These are phyloP conservation scores for Daktulosphaira vitifoliae DNA, from an alignment of 1,140 invertebrate genomes.

Conservation along the genomic window DNA sequence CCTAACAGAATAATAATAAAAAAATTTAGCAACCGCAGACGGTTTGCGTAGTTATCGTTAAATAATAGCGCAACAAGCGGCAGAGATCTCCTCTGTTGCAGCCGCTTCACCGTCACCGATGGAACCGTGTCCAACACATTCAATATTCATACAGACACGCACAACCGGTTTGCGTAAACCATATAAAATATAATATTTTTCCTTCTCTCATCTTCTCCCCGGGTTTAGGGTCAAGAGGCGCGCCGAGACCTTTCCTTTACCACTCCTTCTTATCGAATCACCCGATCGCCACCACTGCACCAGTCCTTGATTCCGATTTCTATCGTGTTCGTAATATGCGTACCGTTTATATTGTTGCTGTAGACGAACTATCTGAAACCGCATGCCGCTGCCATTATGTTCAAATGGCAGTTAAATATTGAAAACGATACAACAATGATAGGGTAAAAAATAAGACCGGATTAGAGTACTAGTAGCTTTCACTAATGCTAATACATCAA, in stretches of 20 bases:
- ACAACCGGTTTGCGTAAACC: conserved; percentile 11
- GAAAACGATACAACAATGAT: too few relatives aligned
- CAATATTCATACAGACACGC: conserved; percentile 17
- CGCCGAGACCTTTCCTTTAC: conserved; percentile 20
- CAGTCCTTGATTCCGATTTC: conserved; percentile 19
- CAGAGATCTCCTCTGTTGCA: too few relatives aligned
- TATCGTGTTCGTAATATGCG: not conserved
- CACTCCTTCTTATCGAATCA: conserved; percentile 14
- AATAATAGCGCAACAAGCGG: too few relatives aligned
- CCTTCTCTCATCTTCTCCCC: conserved; percentile 10
- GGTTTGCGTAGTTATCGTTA: too few relatives aligned
- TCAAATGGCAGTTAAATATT: not conserved
- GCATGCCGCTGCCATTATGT: conserved; percentile 8
- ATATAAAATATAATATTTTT: not conserved
- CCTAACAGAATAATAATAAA: too few relatives aligned
- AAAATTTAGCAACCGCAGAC: too few relatives aligned
- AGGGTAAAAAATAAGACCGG: not conserved
- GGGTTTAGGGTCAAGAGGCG: conserved; percentile 29
- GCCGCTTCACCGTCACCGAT: too few relatives aligned
- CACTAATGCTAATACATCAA: too few relatives aligned
- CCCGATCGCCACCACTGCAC: not conserved
- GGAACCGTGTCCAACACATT: conserved; percentile 11
- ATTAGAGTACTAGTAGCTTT: too few relatives aligned
- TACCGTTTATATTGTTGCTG: not conserved
- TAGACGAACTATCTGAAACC: not conserved